Base-by-base conservation (phyloP, 2,888 invertebrate genomes). In the Aquatica leii region DNA sequence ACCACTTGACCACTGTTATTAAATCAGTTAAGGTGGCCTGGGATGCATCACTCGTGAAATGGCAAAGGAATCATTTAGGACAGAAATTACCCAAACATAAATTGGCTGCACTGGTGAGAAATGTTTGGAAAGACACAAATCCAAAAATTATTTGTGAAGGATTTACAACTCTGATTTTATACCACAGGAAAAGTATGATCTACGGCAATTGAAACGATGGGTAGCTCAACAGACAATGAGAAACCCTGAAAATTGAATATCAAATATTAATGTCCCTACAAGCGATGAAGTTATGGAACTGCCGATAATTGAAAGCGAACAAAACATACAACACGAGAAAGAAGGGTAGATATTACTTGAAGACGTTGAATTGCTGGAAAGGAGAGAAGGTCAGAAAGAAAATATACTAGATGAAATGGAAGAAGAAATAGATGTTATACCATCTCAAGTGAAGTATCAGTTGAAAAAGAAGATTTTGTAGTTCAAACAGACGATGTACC, bases 61-160 rank as follows among this genome's bases (percentile, higher is more conserved):
- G 52, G 59, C 43, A 59, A 31, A n/a, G 43, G 11, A 21, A 59
- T 24, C 18, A 59, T 46, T 2, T 34, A 8, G 52, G 52, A 11
- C n/a, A 43, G 24, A 52, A 51, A 17, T 31, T 59, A 34, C 46
- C 59, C 12, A 59, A 59, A 52, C 40, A 14, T 4, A 59, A 52
- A 34, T 52, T 59, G 9, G 40, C 41, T 43, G 41, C 40, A 43
- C 21, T 59, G 34, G 52, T 59, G 31, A 43, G 59, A 12, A 14
- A 40, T 31, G 11, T 43, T n/a, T 59, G 59, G 59, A 51, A 24
- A 52, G 46, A 51, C n/a, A n/a, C 14, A 9, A 24, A 40, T 52
- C 59, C 43, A 37, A 34, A 52, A 48, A 49, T 49, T 17, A 50
- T 58, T 14, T 18, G 35, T 20, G 49, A 18, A 37, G 58, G 58